A percentile compares a stretch with the other conserved stretches of the same genome.
Evolutionary conservation across 2,797 vertebrate genomes (phyloP).

Genomic region (Telmatherina bonti): DNA sequence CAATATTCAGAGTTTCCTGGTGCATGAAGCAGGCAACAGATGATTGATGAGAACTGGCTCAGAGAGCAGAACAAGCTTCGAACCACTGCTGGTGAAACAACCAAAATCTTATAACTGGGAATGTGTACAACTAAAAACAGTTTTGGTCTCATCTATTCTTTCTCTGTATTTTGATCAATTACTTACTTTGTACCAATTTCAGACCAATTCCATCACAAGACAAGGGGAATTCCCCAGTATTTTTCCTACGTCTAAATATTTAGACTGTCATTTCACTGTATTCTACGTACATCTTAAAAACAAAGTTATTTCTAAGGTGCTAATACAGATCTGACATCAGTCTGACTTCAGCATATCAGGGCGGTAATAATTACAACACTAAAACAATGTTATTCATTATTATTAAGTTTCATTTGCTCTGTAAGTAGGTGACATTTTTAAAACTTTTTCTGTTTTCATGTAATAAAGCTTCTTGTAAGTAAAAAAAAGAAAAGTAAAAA

Average conservation of each 20-base stretch:
- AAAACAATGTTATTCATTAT: no score
- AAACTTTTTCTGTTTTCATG: neutral
- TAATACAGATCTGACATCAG: neutral
- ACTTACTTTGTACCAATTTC: slow-evolving; percentile 24
- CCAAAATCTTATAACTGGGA: slow-evolving; percentile 48
- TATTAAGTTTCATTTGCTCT: neutral
- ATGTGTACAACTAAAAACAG: slow-evolving; percentile 28
- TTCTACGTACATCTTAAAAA: slow-evolving; percentile 4
- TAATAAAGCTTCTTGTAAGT: neutral
- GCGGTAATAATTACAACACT: neutral
- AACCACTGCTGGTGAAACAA: slow-evolving; percentile 49
- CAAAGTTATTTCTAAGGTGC: neutral
- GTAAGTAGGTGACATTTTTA: neutral
- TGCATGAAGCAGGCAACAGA: slow-evolving; percentile 46
- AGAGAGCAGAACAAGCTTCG: slow-evolving; percentile 53
- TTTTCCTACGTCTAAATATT: neutral
- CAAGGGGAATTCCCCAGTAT: slow-evolving; percentile 19
- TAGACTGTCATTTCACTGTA: neutral
- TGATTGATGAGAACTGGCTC: slow-evolving; percentile 68
- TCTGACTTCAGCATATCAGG: neutral
- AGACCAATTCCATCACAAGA: slow-evolving; percentile 11
- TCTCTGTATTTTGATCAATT: slow-evolving; percentile 33
- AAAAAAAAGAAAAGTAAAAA: no score
- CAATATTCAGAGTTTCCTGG: slow-evolving; percentile 66
- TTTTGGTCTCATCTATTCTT: slow-evolving; percentile 53